A percentile compares a stretch with the other conserved stretches of the same genome.
Conservation (phyloP, 2,797 vertebrate species). For the Eupleurogrammus muticus region DNA sequence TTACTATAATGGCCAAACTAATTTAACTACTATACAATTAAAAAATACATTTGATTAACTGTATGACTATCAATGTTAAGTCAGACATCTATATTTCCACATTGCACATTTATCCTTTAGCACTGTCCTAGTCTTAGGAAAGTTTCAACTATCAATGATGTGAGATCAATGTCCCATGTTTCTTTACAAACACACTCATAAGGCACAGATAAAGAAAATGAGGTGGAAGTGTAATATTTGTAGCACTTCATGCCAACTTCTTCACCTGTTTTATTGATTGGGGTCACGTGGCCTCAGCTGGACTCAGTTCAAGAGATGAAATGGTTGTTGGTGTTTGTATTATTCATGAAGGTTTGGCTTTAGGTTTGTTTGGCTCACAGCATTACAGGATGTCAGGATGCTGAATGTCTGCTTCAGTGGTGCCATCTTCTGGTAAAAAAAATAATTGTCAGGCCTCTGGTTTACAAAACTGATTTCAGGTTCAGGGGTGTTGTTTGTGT, state of each 20-base stretch:
- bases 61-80: no score
- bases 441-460: no score
- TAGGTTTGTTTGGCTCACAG: neutral
- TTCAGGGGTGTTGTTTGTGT: no score
- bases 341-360: neutral
- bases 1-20: no score
- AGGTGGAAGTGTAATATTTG: neutral
- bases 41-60: no score
- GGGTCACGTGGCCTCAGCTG: neutral
- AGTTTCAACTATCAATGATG: neutral
- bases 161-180: neutral
- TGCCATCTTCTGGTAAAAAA: conserved; percentile 68
- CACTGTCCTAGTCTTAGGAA: neutral
- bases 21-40: no score
- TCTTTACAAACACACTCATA: neutral
- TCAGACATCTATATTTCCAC: neutral
- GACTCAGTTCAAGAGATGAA: neutral
- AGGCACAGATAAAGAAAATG: neutral
- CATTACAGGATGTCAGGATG: neutral
- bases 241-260: neutral
- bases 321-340: neutral
- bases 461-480: neutral
- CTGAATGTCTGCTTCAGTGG: neutral
- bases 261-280: neutral
- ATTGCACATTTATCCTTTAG: neutral